Base-by-base conservation (phyloP, 2,113 vertebrate genomes). In the Coracopsis vasa region DNA sequence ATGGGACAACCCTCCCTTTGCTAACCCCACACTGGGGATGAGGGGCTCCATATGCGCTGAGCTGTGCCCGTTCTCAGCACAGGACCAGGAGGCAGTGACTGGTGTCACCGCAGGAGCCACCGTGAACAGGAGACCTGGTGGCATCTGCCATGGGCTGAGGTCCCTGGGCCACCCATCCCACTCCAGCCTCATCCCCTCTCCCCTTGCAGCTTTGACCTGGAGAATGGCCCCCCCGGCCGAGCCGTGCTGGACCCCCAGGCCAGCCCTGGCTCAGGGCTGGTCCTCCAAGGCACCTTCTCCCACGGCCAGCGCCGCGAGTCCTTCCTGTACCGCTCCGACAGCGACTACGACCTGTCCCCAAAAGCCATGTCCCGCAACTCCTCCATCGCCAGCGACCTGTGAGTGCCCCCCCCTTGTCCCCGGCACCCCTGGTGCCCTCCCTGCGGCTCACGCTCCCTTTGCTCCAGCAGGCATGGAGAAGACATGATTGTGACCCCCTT, bases 401-500 rank as follows among this genome's bases (percentile, higher is more conserved):
- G 97, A 99, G 99, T 98, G 73, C 33, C 39, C 29, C 1, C 1
- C 10, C 27, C 51, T 2, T 0, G 1, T 0, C 20, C 37, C 48
- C 14, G 2, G 31, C 12, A 6, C n/a, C 24, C 19, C 19, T n/a
- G 3, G 0, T 4, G 6, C 25, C 35, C 44, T 13, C 8, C 3
- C 9, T 7, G 9, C 2, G 13, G 25, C 54, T 92, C 53, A 83
- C 4, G 0, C 44, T 28, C 62, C 20, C 50, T 21, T 67, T 78
- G 93, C 39, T 77, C 88, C 88, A 45, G 5, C 97, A 99, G 99
- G 93, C 99, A 99, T 4, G 99, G 99, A 97, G 99, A 99, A 98
- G 99, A 99, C 98, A 98, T 99, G 99, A 99, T 99, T 25, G 99
- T 99, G 74, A 99, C 99, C 0, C 99, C 99, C 0, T 99, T 99